Conservation (phyloP, 2,888 invertebrate species). For the Anaspis maculata region DNA sequence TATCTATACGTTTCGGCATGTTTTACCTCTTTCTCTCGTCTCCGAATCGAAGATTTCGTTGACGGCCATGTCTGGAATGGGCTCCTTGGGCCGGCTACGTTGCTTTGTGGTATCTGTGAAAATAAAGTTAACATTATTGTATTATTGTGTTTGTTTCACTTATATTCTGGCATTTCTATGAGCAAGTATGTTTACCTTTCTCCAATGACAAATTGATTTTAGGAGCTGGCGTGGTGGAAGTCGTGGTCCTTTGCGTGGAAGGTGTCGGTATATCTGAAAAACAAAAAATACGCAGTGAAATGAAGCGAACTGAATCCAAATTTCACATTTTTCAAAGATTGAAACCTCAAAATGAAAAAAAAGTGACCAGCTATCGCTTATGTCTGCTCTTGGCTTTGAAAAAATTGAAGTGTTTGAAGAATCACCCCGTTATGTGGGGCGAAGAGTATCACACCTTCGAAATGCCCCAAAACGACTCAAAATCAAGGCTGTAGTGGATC, state of each 20-base stretch:
- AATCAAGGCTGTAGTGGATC: no score
- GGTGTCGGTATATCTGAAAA: slow-evolving; percentile 34
- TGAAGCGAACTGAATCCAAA: no score
- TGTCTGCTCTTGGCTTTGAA: no score
- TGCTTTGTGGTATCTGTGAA: slow-evolving; percentile 26
- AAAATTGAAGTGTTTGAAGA: not conserved
- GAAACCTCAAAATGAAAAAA: no score
- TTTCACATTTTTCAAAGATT: no score
- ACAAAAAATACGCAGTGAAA: no score
- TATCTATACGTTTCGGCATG: no score
- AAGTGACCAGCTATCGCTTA: no score
- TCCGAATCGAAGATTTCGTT: slow-evolving; percentile 35
- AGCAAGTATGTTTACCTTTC: slow-evolving; percentile 27
- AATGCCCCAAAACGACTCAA: no score
- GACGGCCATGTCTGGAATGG: slow-evolving; percentile 25
- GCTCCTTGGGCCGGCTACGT: slow-evolving; percentile 28
- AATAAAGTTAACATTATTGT: slow-evolving; percentile 3
- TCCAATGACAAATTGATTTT: slow-evolving; percentile 21
- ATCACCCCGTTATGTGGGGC: no score
- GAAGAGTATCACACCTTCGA: no score
- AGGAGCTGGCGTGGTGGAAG: slow-evolving; percentile 22
- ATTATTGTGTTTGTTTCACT: slow-evolving; percentile 2
- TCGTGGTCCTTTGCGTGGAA: slow-evolving; percentile 28
- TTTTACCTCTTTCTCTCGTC: slow-evolving; percentile 34
- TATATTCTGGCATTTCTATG: not conserved